Evolutionary conservation across 2,113 vertebrate species (phyloP), one percentile per base, ranked within the genome.

Genomic region (Esox niger): DNA sequence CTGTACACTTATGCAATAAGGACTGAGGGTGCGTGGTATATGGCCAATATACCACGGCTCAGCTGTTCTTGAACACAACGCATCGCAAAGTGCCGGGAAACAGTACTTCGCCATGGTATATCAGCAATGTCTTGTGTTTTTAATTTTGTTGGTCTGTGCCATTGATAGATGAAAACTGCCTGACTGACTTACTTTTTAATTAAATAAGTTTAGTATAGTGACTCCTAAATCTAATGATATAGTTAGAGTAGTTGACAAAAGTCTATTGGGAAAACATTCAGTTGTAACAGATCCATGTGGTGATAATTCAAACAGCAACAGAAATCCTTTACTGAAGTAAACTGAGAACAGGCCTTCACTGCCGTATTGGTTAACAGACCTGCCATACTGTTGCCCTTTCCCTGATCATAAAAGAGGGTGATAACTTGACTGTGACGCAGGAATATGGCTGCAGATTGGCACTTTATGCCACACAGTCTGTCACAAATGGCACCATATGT

Each of bases 381-480:
- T 86, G 85, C 80, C 85, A 82, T 79, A 66, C 67, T 67, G 74
- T 73, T 88, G 88, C 76, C 86, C 85, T 89, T 85, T 89, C 81
- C n/a, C 64, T 74, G 84, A 81, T 82, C 71, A 70, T 71, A 73
- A 60, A 15, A 59, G 47, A 62, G 74, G 73, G 74, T 38, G 35
- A 38, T 11, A 11, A 68, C 74, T 75, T 11, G 7, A 46, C 26
- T 66, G 66, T 52, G 55, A 29, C n/a, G 60, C 68, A 57, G 62
- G 43, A 17, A 13, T 46, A 15, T 20, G 21, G 59, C 70, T 77
- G 75, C 10, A 61, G 74, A 63, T 69, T 79, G 80, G 81, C 83
- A 46, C 49, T 6, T 29, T 47, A 47, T 27, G 43, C 27, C 33
- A 21, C 21, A 2, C 46, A 64, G 62, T 38, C 52, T 68, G 69